Conservation (phyloP, 2,888 invertebrate species). For the Griposia aprilina region DNA sequence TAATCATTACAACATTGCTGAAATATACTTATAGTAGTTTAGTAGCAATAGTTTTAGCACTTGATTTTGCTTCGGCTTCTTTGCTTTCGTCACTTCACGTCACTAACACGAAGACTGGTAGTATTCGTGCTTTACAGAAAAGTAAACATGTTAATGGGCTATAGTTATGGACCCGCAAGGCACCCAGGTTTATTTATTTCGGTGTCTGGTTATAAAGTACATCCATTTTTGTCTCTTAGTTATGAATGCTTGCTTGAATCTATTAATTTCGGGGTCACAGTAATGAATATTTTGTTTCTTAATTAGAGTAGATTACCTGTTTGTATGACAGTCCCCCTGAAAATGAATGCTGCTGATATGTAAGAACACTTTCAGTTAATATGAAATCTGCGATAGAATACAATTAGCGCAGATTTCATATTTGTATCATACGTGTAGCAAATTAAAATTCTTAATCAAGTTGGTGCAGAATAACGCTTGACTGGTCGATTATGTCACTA, state of each 20-base stretch:
- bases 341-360: slow-evolving; percentile 1
- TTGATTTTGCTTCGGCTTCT: slow-evolving; percentile 23
- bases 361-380: slow-evolving; percentile 13
- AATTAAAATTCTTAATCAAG: slow-evolving; percentile 35
- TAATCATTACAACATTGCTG: slow-evolving; percentile 31
- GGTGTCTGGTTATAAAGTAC: slow-evolving; percentile 9
- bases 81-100: slow-evolving; percentile 21
- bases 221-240: slow-evolving; percentile 29
- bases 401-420: slow-evolving; percentile 32
- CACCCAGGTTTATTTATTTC: slow-evolving; percentile 31
- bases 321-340: neutral
- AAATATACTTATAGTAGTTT: slow-evolving; percentile 20
- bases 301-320: neutral
- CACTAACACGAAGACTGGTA: slow-evolving; percentile 4
- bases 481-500: slow-evolving; percentile 49
- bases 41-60: slow-evolving; percentile 30
- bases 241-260: slow-evolving; percentile 30
- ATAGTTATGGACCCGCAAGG: slow-evolving; percentile 19
- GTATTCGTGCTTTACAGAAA: slow-evolving; percentile 24
- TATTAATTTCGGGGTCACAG: slow-evolving; percentile 22
- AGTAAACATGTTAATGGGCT: slow-evolving; percentile 26
- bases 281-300: neutral
- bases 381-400: slow-evolving; percentile 1
- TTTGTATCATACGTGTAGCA: slow-evolving; percentile 14
- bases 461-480: slow-evolving; percentile 36